Evolutionary conservation across 1,140 invertebrate genomes (phyloP).

Genomic region (Neotoxoptera formosana): DNA sequence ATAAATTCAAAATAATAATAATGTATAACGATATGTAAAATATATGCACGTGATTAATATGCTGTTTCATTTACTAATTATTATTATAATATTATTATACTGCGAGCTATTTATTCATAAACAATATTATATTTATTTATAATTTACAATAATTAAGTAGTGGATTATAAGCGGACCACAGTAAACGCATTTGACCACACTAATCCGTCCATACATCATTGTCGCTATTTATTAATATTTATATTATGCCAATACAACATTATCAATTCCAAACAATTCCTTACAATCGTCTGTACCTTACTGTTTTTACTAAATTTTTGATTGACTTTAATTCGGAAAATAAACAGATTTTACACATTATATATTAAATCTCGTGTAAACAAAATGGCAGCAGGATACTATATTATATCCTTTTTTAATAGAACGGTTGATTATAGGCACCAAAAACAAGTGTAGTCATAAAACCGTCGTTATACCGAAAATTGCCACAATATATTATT

Average conservation of each 20-base stretch:
- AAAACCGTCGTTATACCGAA: too few species aligned
- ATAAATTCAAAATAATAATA: neutral
- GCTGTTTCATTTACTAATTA: neutral
- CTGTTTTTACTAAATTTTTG: neutral
- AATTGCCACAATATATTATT: too few species aligned
- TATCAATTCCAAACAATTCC: neutral
- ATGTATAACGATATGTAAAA: neutral
- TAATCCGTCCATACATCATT: neutral
- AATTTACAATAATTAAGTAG: neutral
- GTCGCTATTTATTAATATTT: neutral
- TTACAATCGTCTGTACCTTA: neutral
- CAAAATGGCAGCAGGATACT: too few species aligned
- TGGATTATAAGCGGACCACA: neutral
- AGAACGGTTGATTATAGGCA: neutral
- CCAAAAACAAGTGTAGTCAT: too few species aligned
- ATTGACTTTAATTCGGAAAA: neutral
- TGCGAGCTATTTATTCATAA: neutral
- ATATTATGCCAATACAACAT: neutral
- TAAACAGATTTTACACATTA: neutral
- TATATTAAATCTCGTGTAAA: too few species aligned
- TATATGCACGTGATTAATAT: neutral
- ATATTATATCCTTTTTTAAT: too few species aligned
- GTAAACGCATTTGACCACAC: neutral
- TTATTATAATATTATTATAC: neutral
- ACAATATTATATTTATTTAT: neutral